Evolutionary conservation across 2,888 invertebrate species (phyloP).

Genomic region (Barypeithes pellucidus): DNA sequence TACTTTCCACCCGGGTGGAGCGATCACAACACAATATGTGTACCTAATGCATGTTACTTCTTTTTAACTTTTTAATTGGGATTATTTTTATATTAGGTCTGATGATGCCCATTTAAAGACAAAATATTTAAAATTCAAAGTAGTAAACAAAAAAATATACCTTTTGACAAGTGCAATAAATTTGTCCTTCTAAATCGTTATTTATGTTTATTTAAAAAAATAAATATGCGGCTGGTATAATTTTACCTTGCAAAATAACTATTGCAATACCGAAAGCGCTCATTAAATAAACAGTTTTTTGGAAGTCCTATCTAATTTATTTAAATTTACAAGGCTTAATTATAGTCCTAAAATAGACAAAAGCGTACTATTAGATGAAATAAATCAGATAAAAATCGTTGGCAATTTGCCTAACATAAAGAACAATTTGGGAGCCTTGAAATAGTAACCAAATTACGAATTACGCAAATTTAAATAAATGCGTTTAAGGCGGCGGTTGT

Average conservation of each 20-base stretch:
- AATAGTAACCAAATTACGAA: slow-evolving; percentile 44
- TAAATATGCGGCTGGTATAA: background rate
- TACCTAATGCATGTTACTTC: too few species aligned
- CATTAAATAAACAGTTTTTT: slow-evolving; percentile 14
- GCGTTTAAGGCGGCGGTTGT: background rate
- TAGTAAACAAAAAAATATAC: too few species aligned
- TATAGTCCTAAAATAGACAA: slow-evolving; percentile 6
- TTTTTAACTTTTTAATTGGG: too few species aligned
- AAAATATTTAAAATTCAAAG: too few species aligned
- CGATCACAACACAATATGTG: too few species aligned
- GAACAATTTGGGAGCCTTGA: slow-evolving; percentile 37
- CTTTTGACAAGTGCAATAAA: too few species aligned
- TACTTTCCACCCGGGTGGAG: too few species aligned
- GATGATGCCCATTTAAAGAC: too few species aligned
- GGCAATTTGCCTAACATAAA: slow-evolving; percentile 27
- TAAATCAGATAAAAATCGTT: slow-evolving; percentile 24
- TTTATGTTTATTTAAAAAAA: background rate
- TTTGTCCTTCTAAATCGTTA: too few species aligned
- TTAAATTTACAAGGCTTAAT: slow-evolving; percentile 18
- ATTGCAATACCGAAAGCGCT: background rate
- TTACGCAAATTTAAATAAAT: slow-evolving; percentile 39
- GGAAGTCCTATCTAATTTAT: background rate
- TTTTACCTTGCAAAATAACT: background rate
- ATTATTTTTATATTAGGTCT: too few species aligned
- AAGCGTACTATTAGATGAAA: slow-evolving; percentile 19